Evolutionary conservation across 37 sponge, comb jelly and placozoan species (phyloP), one percentile per base, ranked within the genome.

Genomic region (Halisarca cf. caerulea): DNA sequence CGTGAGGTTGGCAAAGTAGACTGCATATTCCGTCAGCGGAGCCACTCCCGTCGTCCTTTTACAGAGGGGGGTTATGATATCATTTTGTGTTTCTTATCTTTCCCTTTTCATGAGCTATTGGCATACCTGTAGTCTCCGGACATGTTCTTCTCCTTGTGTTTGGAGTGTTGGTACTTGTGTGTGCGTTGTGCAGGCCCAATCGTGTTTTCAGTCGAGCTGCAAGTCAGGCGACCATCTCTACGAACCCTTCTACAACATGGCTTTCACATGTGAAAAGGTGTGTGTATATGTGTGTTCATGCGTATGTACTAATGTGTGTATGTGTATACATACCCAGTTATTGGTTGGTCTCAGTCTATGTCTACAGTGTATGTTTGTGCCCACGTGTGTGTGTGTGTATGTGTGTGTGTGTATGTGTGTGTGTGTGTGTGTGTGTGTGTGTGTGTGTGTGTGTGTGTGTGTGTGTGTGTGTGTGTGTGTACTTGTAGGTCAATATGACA

Each of bases 201-300:
- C 99, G 1, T 96, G 92, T 55, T 96, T 96, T 85, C 89, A 88
- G 86, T 85, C 91, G 33, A 93, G 96, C 68, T 43, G 41, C 2
- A 70, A 80, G 27, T 61, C 90, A 0, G 73, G 86, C 32, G 88
- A 95, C 0, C 91, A 90, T 79, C 86, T 94, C 53, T 98, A 98
- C 77, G 95, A 98, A 83, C 97, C 99, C 15, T 88, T 91, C 78
- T 98, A 90, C 84, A 98, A 98, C 90, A 82, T 85, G 32, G 93
- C 96, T 15, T 55, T 90, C 27, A 59, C 88, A 2, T 90, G 92
- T 40, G 91, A 96, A 41, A 85, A 90, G 82, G 96, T 95, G 69
- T 4, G 4, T 28, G 30, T 7, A 7, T 6, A 4, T n/a, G 25
- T 62, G 15, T 62, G 30, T 30, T 20, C 7, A 23, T 30, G n/a